Evolutionary conservation across 2,113 vertebrate species (phyloP).

Genomic region (Sciurus niger): DNA sequence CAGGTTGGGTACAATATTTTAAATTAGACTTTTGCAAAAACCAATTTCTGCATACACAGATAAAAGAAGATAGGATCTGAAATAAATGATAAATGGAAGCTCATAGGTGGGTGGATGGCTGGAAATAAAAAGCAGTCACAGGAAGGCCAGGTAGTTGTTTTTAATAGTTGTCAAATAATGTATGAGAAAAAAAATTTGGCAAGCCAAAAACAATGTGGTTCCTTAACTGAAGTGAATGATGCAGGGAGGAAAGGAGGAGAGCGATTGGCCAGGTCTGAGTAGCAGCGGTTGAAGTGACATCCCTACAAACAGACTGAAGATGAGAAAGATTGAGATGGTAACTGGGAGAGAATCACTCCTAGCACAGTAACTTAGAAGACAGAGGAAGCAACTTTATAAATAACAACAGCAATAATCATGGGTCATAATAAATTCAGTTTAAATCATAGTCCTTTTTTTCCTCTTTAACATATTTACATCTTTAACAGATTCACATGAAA

Average conservation of each 20-base stretch:
- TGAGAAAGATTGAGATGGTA: neutral
- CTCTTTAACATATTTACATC: neutral
- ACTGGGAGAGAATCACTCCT: neutral
- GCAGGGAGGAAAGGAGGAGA: neutral
- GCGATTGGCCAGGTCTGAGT: neutral
- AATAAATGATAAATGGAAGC: conserved; percentile 23
- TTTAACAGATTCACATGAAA: neutral
- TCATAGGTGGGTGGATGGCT: neutral
- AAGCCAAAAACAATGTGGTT: neutral
- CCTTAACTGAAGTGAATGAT: neutral
- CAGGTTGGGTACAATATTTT: neutral
- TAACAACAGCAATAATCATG: neutral
- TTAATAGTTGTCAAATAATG: neutral
- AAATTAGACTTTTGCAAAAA: neutral
- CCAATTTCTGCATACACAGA: neutral
- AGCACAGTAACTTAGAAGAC: neutral
- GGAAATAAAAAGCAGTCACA: neutral
- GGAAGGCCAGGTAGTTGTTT: neutral
- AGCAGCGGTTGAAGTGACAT: neutral
- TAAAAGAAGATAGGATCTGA: neutral
- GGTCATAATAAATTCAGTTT: neutral
- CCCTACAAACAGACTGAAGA: conserved; percentile 19
- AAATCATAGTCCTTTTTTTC: neutral
- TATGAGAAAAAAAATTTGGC: neutral
- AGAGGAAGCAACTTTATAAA: neutral